Base-by-base conservation (phyloP, 2,888 invertebrate genomes). In the Tubulanus polymorphus region DNA sequence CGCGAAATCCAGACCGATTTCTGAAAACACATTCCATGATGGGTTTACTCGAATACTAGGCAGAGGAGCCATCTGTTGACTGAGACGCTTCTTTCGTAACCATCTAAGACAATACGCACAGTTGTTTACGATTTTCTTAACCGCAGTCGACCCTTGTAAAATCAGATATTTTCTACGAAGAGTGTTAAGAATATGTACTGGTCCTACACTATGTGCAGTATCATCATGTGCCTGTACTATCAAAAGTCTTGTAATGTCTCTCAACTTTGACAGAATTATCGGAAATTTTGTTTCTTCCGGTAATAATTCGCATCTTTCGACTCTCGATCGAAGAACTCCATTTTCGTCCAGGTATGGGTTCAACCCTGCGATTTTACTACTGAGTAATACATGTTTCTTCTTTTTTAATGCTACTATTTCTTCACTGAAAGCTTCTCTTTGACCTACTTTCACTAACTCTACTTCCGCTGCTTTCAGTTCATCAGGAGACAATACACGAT, bases 231-330 rank as follows among this genome's bases (percentile, higher is more conserved):
- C 25, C 30, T 52, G 25, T 15, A 25, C 53, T 3, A 60, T 27
- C 6, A 60, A 41, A 3, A 60, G 50, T 26, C 50, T 53, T 12
- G 45, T 45, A 15, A 27, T 23, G 15, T 12, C 25, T 18, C 30
- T 26, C n/a, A 45, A 52, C 12, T 56, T 26, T 29, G 59, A 61
- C 28, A 64, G 27, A 8, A 64, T 57, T 10, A 60, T 48, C 8
- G 60, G 60, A 53, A 46, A 60, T 48, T 50, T 28, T 10, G 35
- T 37, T 27, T 47, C 56, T 48, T 49, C 54, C 30, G 59, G 47
- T 15, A 63, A 20, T 5, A 32, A 53, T 5, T 59, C 53, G 25
- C 55, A 28, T 15, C 37, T 20, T 3, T 3, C 25, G 6, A 51
- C 12, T 18, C 51, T 20, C 5, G 26, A 37, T 12, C 41, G 46